A percentile compares a stretch with the other conserved stretches of the same genome.
These are phyloP conservation scores for Climacteris rufus DNA, from an alignment of 2,113 vertebrate genomes.

Conservation along the genomic window DNA sequence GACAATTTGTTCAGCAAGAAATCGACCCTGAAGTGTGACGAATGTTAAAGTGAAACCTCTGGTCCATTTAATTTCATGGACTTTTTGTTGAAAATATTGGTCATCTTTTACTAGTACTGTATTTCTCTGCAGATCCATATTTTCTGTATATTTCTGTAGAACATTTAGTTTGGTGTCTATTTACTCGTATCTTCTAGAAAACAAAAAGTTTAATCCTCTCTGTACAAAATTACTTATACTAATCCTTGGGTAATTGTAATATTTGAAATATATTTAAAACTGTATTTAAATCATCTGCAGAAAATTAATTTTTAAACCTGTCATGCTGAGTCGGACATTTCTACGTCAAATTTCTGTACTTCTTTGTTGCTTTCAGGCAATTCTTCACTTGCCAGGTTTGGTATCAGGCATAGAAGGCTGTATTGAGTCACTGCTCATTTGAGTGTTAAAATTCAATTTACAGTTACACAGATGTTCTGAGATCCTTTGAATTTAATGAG, in stretches of 20 bases:
- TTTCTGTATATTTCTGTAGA: not conserved
- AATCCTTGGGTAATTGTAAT: constrained; percentile 13
- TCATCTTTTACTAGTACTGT: not conserved
- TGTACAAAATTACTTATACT: constrained; percentile 8
- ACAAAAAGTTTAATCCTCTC: not conserved
- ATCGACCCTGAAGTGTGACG: not conserved
- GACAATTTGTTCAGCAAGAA: not conserved
- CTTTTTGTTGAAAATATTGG: not conserved
- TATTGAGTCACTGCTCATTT: constrained; percentile 42
- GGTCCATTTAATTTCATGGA: not conserved
- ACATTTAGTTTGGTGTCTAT: not conserved
- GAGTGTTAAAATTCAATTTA: constrained; percentile 66
- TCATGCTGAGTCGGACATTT: not conserved
- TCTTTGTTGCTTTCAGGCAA: not conserved
- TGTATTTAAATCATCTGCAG: not conserved
- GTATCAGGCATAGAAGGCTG: constrained; percentile 32
- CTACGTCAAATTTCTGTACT: not conserved
- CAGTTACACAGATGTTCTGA: constrained; percentile 71
- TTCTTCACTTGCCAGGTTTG: constrained; percentile 24
- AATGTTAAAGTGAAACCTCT: not conserved
- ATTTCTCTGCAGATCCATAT: not conserved
- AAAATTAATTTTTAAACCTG: constrained; percentile 11
- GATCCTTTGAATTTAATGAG: constrained; percentile 78
- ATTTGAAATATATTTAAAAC: constrained; percentile 24
- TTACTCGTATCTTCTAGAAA: not conserved